Evolutionary conservation across 2,888 invertebrate genomes (phyloP), one percentile per base, ranked within the genome.

Genomic region (Ophion obscuratus): DNA sequence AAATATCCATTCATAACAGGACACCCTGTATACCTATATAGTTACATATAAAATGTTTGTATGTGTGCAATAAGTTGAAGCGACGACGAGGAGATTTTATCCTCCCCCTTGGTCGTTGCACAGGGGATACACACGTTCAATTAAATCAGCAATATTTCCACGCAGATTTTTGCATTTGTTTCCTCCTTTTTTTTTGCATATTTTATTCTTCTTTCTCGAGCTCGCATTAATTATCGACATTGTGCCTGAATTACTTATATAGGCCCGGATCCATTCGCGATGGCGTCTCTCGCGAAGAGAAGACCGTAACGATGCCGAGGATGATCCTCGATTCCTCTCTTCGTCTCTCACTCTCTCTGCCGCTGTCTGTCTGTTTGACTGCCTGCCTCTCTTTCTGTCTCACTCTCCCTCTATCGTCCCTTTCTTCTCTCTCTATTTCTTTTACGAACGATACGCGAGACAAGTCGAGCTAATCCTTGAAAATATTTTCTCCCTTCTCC

Each of bases 161-260:
- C 77, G 74, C 27, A 53, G 68, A 59, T 76, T 76, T 79, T 70
- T 68, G 36, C 68, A 53, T 67, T 79, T 36, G 53, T 62, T 59
- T 83, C 11, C 24, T 71, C 31, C 11, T 27, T 44, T 53, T 17
- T 66, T 62, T 66, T 59, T 61, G 62, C 68, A 53, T 68, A 40
- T 68, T 59, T n/a, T 71, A 62, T 36, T 57, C 36, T 36, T 57
- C 47, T 59, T 47, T 36, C 62, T 17, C 57, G 67, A 67, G 75
- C 79, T 74, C 83, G 83, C 87, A 81, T 85, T 85, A 85, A 87
- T 86, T 88, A 86, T 85, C 87, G 81, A 83, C 78, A 86, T 88
- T 87, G 84, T 87, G 84, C 78, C 67, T 85, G 77, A 86, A 77
- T 85, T 83, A 87, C 82, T 82, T 79, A 73, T 79, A 87, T 80